Evolutionary conservation across 2,888 invertebrate genomes (phyloP), one percentile per base, ranked within the genome.

Genomic region (Cephus runcator): DNA sequence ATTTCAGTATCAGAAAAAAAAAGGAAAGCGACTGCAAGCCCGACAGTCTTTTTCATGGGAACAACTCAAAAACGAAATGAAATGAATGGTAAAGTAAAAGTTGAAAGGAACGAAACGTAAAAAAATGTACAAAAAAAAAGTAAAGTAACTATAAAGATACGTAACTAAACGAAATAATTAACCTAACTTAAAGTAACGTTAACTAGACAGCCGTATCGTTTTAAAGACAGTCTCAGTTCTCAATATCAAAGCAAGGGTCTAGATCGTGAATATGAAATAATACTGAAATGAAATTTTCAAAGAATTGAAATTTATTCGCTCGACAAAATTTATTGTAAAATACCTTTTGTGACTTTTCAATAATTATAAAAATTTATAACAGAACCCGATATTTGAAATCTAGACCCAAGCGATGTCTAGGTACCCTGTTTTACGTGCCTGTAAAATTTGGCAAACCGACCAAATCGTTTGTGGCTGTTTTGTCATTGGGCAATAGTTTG

Each of bases 151-250:
- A 56, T 56, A 56, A 73, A 73, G 35, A 73, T 30, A 73, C 3
- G 36, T 68, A 34, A 40, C 0, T 34, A 76, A 73, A 76, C 11
- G 12, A 69, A 35, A 76, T 40, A 12, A 68, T n/a, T 34, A 69
- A 73, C 15, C 31, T 15, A 73, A 73, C 77, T 77, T 77, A 77
- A 35, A 23, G 36, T 69, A 34, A 71, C 33, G 34, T 31, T 35
- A 77, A 75, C 69, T 77, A 77, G 69, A 77, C 77, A 77, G 77
- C 77, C 77, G 77, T 75, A 34, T 75, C 69, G 69, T 73, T 75
- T 77, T 77, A 11, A 75, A 77, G 77, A 73, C 77, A 77, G 77
- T 77, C 77, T 77, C 77, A 77, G 77, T 69, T 77, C 77, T 77
- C 77, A 77, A 69, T 71, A 71, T 71, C 71, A 34, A 15, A 71